Evolutionary conservation across 2,113 vertebrate species (phyloP).

Genomic region (Nibea coibor): DNA sequence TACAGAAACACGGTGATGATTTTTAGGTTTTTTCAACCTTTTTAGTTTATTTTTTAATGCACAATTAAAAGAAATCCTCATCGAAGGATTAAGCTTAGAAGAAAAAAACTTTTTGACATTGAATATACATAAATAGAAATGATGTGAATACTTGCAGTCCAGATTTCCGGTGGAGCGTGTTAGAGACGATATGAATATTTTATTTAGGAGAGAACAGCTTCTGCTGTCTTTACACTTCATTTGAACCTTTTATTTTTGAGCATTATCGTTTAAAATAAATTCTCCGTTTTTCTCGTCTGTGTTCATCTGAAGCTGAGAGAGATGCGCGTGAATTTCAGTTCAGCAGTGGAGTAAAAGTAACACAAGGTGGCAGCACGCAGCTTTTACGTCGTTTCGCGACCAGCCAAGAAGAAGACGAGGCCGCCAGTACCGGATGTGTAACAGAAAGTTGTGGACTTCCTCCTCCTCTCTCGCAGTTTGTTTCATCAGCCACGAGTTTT

Average conservation of each 20-base stretch:
- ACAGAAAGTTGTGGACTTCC: conserved; percentile 27
- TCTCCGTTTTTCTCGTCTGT: too few relatives aligned
- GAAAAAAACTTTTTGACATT: not conserved
- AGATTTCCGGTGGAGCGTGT: not conserved
- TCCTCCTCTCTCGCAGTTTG: not conserved
- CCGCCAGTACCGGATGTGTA: conserved; percentile 33
- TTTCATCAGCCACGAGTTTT: conserved; percentile 74
- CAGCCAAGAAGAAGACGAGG: conserved; percentile 3
- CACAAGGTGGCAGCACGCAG: conserved; percentile 1
- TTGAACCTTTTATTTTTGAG: too few relatives aligned
- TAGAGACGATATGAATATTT: too few relatives aligned
- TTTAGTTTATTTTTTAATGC: too few relatives aligned
- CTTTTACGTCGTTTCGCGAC: not conserved
- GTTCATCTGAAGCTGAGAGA: too few relatives aligned
- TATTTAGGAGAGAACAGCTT: too few relatives aligned
- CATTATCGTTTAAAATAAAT: too few relatives aligned
- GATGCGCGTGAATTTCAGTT: not conserved
- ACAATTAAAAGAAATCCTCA: too few relatives aligned
- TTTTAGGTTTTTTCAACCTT: too few relatives aligned
- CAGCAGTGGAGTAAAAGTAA: not conserved
- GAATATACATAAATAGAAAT: not conserved
- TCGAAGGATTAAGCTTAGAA: too few relatives aligned
- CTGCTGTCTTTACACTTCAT: too few relatives aligned
- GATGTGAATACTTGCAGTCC: not conserved
- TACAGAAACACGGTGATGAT: too few relatives aligned